These are phyloP conservation scores for Brachionichthys hirsutus DNA, from an alignment of 2,113 vertebrate genomes.

Conservation along the genomic window DNA sequence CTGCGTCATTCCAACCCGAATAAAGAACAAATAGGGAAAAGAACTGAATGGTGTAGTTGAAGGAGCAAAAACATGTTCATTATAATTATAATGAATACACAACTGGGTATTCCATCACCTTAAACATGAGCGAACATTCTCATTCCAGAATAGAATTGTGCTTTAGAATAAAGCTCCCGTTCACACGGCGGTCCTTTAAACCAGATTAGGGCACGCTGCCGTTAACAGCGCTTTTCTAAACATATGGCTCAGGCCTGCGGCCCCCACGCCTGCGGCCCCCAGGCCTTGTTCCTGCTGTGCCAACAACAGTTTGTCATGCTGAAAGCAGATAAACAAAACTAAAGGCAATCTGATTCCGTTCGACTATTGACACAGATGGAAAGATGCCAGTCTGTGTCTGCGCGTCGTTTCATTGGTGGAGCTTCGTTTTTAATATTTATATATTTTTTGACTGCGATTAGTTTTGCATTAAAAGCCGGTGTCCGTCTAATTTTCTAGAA, in stretches of 20 bases:
- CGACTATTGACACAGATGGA: slow-evolving; percentile 57
- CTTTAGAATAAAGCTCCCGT: slow-evolving; percentile 15
- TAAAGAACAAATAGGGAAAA: no score
- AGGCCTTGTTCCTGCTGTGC: slow-evolving; percentile 76
- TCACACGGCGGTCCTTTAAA: slow-evolving; percentile 43
- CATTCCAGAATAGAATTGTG: slow-evolving; percentile 14
- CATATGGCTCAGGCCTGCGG: slow-evolving; percentile 75
- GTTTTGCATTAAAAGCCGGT: slow-evolving; percentile 6
- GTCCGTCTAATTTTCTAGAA: slow-evolving; percentile 19
- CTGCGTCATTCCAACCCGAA: slow-evolving; percentile 3
- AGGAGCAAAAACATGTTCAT: no score
- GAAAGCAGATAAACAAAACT: slow-evolving; percentile 76
- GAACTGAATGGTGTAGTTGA: no score
- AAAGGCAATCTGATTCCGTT: slow-evolving; percentile 68
- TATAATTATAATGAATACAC: no score
- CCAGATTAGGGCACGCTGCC: slow-evolving; percentile 51
- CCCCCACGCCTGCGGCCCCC: slow-evolving; percentile 53
- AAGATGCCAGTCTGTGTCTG: slow-evolving; percentile 41
- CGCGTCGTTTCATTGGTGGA: slow-evolving; percentile 33
- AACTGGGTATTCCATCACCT: no score
- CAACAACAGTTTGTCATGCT: slow-evolving; percentile 79
- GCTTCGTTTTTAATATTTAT: slow-evolving; percentile 21
- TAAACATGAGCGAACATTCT: slow-evolving; percentile 6
- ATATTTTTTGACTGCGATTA: slow-evolving; percentile 15
- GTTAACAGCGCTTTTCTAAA: slow-evolving; percentile 71